A percentile compares a stretch with the other conserved stretches of the same genome.
Conservation (phyloP, 1,140 invertebrate species). For the Diorhabda elongata region DNA sequence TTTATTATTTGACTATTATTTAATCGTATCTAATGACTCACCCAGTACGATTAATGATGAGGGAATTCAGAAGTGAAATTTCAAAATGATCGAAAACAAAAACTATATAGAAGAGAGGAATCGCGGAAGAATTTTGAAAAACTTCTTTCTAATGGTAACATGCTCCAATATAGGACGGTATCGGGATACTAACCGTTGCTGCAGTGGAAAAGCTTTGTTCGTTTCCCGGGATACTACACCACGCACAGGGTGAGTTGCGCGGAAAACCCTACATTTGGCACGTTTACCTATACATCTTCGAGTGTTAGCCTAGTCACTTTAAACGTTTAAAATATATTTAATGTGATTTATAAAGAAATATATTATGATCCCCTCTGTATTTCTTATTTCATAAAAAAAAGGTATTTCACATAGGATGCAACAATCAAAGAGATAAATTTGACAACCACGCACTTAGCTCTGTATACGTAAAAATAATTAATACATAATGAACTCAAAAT, state of each 20-base stretch:
- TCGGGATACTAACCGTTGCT: slow-evolving; percentile 10
- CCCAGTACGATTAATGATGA: neutral
- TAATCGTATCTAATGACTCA: neutral
- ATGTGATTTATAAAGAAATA: too few relatives aligned
- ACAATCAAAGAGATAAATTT: too few relatives aligned
- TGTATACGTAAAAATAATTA: too few relatives aligned
- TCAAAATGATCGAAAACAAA: neutral
- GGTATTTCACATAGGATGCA: too few relatives aligned
- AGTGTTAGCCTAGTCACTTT: neutral
- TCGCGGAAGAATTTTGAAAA: neutral
- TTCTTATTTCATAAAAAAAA: too few relatives aligned
- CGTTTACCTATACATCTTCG: neutral
- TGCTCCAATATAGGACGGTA: slow-evolving; percentile 9
- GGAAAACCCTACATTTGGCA: neutral
- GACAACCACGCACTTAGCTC: too few relatives aligned
- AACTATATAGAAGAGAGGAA: neutral
- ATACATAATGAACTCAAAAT: too few relatives aligned
- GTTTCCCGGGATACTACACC: slow-evolving; percentile 17
- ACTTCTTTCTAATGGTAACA: slow-evolving; percentile 7
- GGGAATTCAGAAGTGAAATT: too few relatives aligned
- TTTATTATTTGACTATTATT: too few relatives aligned
- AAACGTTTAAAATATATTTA: too few relatives aligned
- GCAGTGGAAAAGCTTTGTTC: slow-evolving; percentile 16
- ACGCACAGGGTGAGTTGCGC: slow-evolving; percentile 12
- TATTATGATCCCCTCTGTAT: too few relatives aligned